Base-by-base conservation (phyloP, 2,888 invertebrate genomes). In the Apocheima hispidaria region DNA sequence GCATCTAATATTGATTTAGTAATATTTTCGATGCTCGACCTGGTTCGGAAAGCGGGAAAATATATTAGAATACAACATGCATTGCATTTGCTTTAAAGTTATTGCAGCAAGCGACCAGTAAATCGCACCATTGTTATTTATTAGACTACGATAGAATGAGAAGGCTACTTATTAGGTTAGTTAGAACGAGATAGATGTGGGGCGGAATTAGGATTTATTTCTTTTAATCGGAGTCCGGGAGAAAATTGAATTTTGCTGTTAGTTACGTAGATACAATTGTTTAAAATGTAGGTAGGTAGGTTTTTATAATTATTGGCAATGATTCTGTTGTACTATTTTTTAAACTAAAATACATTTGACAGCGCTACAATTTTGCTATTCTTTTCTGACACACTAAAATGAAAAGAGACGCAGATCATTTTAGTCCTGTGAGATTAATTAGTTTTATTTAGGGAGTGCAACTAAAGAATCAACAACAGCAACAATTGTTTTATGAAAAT, bases 111-210 rank as follows among this genome's bases (percentile, higher is more conserved):
- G 18, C 38, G 40, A 40, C 26, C 40, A 28, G 16, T 28, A 30
- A 40, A 50, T 50, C 14, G 16, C 38, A 30, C 26, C 40, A 28
- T 51, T 18, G 30, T 28, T 51, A 51, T 51, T 51, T 38, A 51
- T 40, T 40, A 40, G 38, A 12, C 20, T 38, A 16, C 4, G 26
- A 38, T 50, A 50, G 50, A 50, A 6, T 26, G 49, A 49, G 35
- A 35, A 20, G 12, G 20, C 46, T 46, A 46, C 28, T 28, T 44
- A 6, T 44, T 16, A 44, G 28, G 28, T 18, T 28, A 36, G 36
- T 36, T 26, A 51, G 50, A 51, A 51, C 16, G 38, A 38, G 50
- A 51, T 38, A 38, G 50, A 51, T 51, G 28, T 23, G 38, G 18
- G 26, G 21, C 23, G 26, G 50, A 26, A 38, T 26, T 12, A 16